Conservation (phyloP, 2,113 vertebrate genomes). For the Pluvialis apricaria region DNA sequence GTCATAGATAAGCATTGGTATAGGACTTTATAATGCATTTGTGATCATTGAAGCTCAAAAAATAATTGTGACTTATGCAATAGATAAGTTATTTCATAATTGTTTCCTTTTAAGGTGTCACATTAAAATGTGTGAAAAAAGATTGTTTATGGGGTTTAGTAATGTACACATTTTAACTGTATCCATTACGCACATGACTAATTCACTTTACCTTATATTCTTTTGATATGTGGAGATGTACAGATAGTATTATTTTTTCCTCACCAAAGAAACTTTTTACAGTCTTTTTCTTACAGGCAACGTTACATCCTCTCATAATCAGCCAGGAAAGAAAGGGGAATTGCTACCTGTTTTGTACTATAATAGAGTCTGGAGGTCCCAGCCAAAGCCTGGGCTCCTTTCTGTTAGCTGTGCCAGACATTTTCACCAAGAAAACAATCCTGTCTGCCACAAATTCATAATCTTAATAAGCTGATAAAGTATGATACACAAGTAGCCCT, state of each 20-base stretch:
- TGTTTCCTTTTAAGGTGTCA: background rate
- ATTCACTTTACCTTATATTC: background rate
- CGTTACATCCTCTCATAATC: background rate
- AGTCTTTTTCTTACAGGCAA: background rate
- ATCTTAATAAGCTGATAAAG: background rate
- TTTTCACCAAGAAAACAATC: background rate
- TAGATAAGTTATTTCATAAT: background rate
- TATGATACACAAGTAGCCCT: background rate
- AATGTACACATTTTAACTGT: background rate
- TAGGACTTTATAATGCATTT: background rate
- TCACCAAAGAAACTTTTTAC: background rate
- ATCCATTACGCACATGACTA: background rate
- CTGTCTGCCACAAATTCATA: background rate
- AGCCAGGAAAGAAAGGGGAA: background rate
- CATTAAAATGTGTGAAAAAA: background rate
- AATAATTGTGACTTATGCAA: background rate
- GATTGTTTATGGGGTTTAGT: background rate
- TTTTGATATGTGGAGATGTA: background rate
- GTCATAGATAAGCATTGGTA: background rate
- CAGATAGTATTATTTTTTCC: background rate
- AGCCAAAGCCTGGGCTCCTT: background rate
- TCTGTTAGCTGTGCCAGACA: background rate
- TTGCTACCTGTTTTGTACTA: background rate
- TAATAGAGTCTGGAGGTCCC: background rate
- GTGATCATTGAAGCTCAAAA: background rate